Base-by-base conservation (phyloP, 2,113 vertebrate species). In the Chaetodon auriga region DNA sequence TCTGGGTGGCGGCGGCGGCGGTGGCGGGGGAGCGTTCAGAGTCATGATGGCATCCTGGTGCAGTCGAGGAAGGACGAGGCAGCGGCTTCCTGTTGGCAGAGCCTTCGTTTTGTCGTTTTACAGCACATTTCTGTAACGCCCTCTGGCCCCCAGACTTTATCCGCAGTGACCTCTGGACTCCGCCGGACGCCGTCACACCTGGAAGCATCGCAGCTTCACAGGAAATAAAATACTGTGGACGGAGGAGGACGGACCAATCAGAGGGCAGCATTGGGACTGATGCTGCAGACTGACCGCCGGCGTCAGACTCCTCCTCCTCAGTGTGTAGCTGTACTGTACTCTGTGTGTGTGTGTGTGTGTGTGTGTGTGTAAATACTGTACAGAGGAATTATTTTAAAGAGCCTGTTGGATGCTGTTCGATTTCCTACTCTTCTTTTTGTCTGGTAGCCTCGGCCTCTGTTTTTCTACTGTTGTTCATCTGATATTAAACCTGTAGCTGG, bases 351-450 rank as follows among this genome's bases (percentile, higher is more conserved):
- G 84, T 38, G 89, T 66, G 84, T 53, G 79, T n/a, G 80, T 23
- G 89, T 60, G 80, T 83, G 87, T 95, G 94, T 99, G 97, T 98
- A 98, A 94, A 98, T 98, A 98, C 83, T 98, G 97, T 98, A 97
- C 97, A 98, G 96, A 96, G 95, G 95, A 96, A 96, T 96, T 95
- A 96, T 97, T 97, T 97, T 96, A 96, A 98, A 96, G 93, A 93
- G 90, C 88, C 94, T 93, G 92, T 92, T 92, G 91, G 86, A 94
- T 94, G 94, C 92, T 91, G 92, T 94, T 83, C 82, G 76, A 92
- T 92, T 93, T 93, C 82, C 85, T 90, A 90, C 88, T 91, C 83
- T 89, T 91, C 71, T 80, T 83, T 91, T 90, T 74, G 90, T 92
- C 90, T 92, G 85, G 90, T 93, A 87, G 88, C 87, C 87, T 91